Evolutionary conservation across 64 coral and sea anemone species (phyloP).

Genomic region (Montipora capricornis): DNA sequence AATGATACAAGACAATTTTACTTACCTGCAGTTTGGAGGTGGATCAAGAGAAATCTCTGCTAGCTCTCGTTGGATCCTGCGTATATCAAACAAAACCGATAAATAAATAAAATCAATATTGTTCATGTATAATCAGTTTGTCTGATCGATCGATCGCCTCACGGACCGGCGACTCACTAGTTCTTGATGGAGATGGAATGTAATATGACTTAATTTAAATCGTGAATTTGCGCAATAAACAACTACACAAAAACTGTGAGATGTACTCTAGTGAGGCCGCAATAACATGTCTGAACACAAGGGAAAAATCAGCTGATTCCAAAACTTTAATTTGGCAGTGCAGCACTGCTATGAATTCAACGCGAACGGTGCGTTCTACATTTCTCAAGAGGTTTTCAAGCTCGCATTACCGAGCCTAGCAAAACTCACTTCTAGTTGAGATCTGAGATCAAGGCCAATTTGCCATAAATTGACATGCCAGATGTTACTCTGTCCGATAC

Average conservation of each 20-base stretch:
- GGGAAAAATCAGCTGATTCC: not conserved
- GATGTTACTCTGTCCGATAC: too few relatives aligned
- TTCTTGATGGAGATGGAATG: not conserved
- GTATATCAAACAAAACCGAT: conserved; percentile 1
- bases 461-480: too few relatives aligned
- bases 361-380: not conserved
- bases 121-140: not conserved
- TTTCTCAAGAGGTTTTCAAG: too few relatives aligned
- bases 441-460: too few relatives aligned
- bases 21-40: conserved; percentile 95
- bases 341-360: not conserved
- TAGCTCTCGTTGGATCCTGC: conserved; percentile 89
- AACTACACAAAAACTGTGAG: not conserved
- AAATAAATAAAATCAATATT: not conserved
- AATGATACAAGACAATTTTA: not conserved
- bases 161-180: not conserved
- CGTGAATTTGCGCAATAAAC: not conserved
- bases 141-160: not conserved
- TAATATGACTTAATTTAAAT: not conserved
- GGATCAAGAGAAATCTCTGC: conserved; percentile 92
- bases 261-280: not conserved
- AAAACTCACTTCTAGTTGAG: too few relatives aligned
- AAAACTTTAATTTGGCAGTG: too few relatives aligned
- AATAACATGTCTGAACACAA: not conserved
- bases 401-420: too few relatives aligned